Evolutionary conservation across 2,113 vertebrate species (phyloP), one percentile per base, ranked within the genome.

Genomic region (Tympanuchus pallidicinctus): DNA sequence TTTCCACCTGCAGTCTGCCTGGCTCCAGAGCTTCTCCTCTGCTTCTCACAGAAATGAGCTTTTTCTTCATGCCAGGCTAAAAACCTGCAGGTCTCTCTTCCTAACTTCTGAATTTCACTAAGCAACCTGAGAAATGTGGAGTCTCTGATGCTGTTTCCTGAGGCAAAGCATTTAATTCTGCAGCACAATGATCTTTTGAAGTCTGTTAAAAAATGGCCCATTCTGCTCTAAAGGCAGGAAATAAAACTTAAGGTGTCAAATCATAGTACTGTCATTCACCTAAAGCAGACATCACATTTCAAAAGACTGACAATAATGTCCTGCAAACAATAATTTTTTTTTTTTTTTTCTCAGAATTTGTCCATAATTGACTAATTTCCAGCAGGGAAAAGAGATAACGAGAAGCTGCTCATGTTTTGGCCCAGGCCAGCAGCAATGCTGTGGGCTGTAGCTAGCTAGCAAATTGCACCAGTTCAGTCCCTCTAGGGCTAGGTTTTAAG

Each of bases 181-280:
- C 71, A 85, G 59, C 69, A 91, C 87, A 88, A 67, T 78, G 45
- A 38, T 15, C 72, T 90, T 95, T 92, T 95, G 95, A 92, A 93
- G 71, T 74, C 76, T 90, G 76, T 52, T 86, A 82, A 91, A 89
- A 96, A 93, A 94, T 71, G 43, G 77, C 82, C 72, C 52, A 64
- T 61, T 85, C 72, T 88, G 27, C 57, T 94, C 80, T 91, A 88
- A 94, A 90, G 52, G 72, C 40, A 92, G 75, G 69, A 95, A 95
- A 96, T 91, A 94, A 91, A 91, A 56, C 79, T 84, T 86, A 90
- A 89, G 80, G 79, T 88, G 75, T 95, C 74, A 90, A 91, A 82
- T 74, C 74, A 66, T 5, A 10, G 67, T 59, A 67, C 67, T 79
- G 83, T 52, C 36, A 59, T 89, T 84, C 92, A 85, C 54, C 67